Base-by-base conservation (phyloP, 2,113 vertebrate species). In the Gallinago jamesoni region DNA sequence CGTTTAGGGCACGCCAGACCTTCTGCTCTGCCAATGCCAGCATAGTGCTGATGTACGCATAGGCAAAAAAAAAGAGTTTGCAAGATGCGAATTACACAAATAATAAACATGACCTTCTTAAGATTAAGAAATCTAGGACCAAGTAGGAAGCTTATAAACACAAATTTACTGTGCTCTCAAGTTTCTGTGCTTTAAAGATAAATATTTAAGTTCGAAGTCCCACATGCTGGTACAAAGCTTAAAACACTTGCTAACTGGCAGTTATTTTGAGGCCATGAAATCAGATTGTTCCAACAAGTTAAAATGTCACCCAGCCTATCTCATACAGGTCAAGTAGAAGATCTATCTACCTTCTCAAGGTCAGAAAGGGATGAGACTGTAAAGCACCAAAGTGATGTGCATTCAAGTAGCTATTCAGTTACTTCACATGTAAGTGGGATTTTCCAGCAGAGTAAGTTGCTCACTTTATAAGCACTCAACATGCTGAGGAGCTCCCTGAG, bases 31-130 rank as follows among this genome's bases (percentile, higher is more conserved):
- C 41, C 78, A 76, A 39, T 22, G 62, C 6, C 50, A 57, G 57
- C 35, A 20, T 0, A 59, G 24, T 1, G 33, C 24, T 31, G 6
- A 66, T 15, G 20, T 10, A 41, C 1, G 0, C 2, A 7, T 2
- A 45, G 39, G 73, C 20, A 89, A 86, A 63, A 25, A 47, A 13
- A 19, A 23, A 2, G 22, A 77, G 60, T 6, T 37, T 62, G 10
- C 0, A 19, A 70, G n/a, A 60, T 19, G 5, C 6, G 8, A 80
- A 50, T 59, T 41, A 50, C 27, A 67, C 2, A 5, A 63, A 89
- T 84, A 55, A 60, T 8, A 78, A 78, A 39, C 4, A 68, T 1
- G 3, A 43, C 5, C 5, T 69, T 64, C 45, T 74, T 33, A 81
- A 81, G 23, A 64, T 28, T 22, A 75, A 55, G 20, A 92, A 92